Evolutionary conservation across 2,888 invertebrate species (phyloP), one percentile per base, ranked within the genome.

Genomic region (Operophtera brumata): DNA sequence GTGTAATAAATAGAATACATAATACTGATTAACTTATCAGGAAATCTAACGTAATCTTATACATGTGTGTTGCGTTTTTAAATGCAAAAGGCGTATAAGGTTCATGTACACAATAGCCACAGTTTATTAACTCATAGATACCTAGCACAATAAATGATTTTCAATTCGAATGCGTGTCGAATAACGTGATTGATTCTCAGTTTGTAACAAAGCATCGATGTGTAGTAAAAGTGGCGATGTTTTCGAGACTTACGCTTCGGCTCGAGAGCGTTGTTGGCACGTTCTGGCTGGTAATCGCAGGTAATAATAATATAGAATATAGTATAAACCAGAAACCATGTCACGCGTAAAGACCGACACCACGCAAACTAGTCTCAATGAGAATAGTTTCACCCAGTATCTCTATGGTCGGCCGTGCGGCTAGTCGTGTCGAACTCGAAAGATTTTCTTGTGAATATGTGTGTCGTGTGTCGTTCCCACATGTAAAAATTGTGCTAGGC

Each of bases 191-290:
- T 49, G 37, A 28, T 35, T 46, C 30, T 57, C 47, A 47, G 47
- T 43, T 47, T 59, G 25, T 47, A 48, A 62, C 52, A 62, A 64
- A 61, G 59, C 60, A 61, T 48, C 62, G 59, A 65, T 67, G 64
- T 54, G 52, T 58, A 60, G 54, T 55, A 61, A 44, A 53, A 46
- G 54, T 7, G 6, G 48, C 55, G 42, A 44, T 37, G 52, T 54
- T 53, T 8, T 20, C 50, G 47, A 41, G 32, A 50, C 50, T 47
- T 59, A 48, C 54, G 59, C 48, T 35, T 13, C 12, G 7, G 50
- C 48, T 58, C 48, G 60, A 47, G 45, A 51, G 67, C 54, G 62
- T 76, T 71, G 78, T 49, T 62, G 67, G 72, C 80, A 80, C 79
- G 80, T 80, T 61, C 60, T 42, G 36, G 30, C 64, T 60, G 45